Base-by-base conservation (phyloP, 2,113 vertebrate genomes). In the Cochlearius cochlearius region DNA sequence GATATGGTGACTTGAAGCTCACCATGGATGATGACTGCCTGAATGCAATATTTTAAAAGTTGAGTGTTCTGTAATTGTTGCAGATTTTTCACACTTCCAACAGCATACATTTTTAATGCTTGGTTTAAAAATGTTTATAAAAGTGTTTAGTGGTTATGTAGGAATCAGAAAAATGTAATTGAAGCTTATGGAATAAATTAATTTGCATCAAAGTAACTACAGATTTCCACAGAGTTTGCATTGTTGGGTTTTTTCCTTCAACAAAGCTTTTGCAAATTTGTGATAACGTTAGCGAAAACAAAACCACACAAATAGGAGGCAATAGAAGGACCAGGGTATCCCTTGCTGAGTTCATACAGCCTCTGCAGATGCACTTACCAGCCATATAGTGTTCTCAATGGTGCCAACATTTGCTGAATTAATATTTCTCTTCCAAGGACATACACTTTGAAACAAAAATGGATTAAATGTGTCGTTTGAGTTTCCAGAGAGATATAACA, bases 401-500 rank as follows among this genome's bases (percentile, higher is more conserved):
- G 30, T 90, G 74, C 53, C 73, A 78, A 93, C 20, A 89, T 90
- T 93, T 95, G 38, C 50, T 93, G 59, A 96, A 93, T 91, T 96
- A 92, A 80, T 91, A 73, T 89, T 96, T 90, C 87, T 96, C 81
- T 92, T 96, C 64, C 75, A 85, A 95, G 89, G 77, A 97, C 49
- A 92, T 43, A 90, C 56, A 81, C 34, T 87, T 97, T 91, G 78
- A 97, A 97, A 96, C 88, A 95, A 97, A 90, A 88, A 97, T 89
- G 21, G 34, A 97, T 97, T 97, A 98, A 98, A 97, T 91, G n/a
- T 94, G 59, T 90, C 96, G 73, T 71, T 90, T 91, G 49, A 78
- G 56, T 96, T 98, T 97, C 74, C 92, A 92, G 93, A 90, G 91
- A 94, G 94, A 97, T 96, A 52, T 77, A 97, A 96, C 69, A 79